A percentile compares a stretch with the other conserved stretches of the same genome.
These are phyloP conservation scores for Prunella strophiata DNA, from an alignment of 2,797 vertebrate genomes.

Conservation along the genomic window DNA sequence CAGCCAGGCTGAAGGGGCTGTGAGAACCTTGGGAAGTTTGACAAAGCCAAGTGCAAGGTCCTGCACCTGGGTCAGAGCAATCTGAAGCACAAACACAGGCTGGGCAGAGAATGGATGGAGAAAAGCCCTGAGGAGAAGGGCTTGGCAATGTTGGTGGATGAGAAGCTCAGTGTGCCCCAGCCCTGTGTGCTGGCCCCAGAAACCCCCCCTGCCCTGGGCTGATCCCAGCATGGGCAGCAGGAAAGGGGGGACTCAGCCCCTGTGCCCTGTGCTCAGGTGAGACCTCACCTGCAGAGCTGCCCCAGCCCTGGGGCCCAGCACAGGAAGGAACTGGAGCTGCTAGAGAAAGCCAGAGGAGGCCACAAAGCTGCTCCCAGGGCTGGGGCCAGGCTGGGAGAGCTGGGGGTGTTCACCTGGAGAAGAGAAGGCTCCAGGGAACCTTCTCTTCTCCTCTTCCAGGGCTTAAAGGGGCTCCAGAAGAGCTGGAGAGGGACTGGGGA, in stretches of 20 bases:
- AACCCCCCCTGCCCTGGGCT: background rate
- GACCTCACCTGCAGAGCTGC: background rate
- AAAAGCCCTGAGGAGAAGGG: background rate
- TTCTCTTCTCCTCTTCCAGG: background rate
- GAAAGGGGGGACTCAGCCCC: no score
- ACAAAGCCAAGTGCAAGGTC: background rate
- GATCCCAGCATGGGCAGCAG: background rate
- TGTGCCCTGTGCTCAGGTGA: background rate
- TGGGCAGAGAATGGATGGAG: background rate
- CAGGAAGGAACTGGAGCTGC: background rate
- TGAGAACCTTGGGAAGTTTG: background rate
- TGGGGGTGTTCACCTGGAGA: background rate
- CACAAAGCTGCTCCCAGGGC: accelerated
- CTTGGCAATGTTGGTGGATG: background rate
- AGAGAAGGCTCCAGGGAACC: background rate
- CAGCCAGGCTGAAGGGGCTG: background rate
- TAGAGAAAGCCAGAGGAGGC: background rate
- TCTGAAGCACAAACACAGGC: background rate
- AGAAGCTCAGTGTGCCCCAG: background rate
- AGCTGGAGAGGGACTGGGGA: background rate
- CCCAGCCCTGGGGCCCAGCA: background rate
- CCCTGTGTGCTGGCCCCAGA: background rate
- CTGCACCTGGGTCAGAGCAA: background rate
- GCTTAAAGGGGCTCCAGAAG: background rate
- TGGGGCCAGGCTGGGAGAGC: background rate